phyloP scores from a whole-genome alignment of 1,140 invertebrate species.

The Neodiprion fabricii region DNA sequence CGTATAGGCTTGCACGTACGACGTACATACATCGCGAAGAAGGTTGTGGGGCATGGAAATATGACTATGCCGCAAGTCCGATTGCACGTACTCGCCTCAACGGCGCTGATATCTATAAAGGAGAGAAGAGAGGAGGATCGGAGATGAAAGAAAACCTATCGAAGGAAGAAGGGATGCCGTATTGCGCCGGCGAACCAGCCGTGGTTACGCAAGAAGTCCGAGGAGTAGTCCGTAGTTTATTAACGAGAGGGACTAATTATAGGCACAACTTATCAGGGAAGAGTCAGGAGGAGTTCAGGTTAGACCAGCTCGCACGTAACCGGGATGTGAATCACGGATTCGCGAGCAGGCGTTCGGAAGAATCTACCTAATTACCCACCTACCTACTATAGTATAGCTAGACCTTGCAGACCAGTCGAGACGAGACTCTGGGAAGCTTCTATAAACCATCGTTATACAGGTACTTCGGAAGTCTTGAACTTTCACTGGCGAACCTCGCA shows the following conservation, averaged over 20 bases:
- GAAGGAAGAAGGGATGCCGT: too few relatives aligned
- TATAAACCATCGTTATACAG: not conserved
- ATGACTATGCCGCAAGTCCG: too few relatives aligned
- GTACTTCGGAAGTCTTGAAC: not conserved
- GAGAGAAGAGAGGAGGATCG: too few relatives aligned
- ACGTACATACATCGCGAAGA: too few relatives aligned
- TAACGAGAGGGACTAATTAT: not conserved
- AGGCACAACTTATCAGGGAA: not conserved
- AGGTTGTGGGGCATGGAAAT: too few relatives aligned
- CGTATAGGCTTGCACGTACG: too few relatives aligned
- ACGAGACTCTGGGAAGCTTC: not conserved
- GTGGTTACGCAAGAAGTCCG: not conserved
- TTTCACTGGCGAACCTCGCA: not conserved
- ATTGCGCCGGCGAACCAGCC: too few relatives aligned
- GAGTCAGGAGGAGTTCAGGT: not conserved
- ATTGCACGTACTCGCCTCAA: too few relatives aligned
- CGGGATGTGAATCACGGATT: conserved; percentile 3
- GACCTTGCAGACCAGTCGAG: not conserved
- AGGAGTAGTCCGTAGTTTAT: not conserved
- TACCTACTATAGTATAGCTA: not conserved
- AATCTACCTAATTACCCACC: conserved; percentile 1
- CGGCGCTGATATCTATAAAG: too few relatives aligned
- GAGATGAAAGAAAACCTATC: too few relatives aligned
- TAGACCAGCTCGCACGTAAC: not conserved
- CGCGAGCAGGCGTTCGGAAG: not conserved